These are phyloP conservation scores for Chaetodon trifasciatus DNA, from an alignment of 2,797 vertebrate species.

Conservation along the genomic window DNA sequence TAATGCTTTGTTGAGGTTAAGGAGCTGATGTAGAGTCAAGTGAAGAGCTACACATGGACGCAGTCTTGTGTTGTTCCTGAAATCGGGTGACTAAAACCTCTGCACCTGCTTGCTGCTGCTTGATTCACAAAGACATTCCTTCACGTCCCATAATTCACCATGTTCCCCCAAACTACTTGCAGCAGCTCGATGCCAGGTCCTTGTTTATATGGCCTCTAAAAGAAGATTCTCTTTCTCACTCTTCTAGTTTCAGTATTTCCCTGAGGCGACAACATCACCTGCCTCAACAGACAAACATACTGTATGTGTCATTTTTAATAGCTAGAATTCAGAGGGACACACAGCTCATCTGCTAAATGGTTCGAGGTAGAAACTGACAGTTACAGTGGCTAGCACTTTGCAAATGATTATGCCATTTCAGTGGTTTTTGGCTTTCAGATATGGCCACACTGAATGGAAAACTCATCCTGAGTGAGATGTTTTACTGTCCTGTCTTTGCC, in stretches of 20 bases:
- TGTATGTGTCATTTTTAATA: not conserved
- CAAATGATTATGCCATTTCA: too few species aligned
- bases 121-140: slow-evolving; percentile 28
- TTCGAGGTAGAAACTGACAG: not conserved
- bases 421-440: not conserved
- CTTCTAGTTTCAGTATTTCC: slow-evolving; percentile 33
- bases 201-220: not conserved
- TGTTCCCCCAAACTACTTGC: slow-evolving; percentile 1
- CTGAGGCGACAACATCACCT: slow-evolving; percentile 7
- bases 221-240: slow-evolving; percentile 28
- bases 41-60: not conserved
- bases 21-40: not conserved
- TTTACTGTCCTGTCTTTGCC: slow-evolving; percentile 7
- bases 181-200: not conserved
- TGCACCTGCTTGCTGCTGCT: slow-evolving; percentile 11
- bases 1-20: not conserved
- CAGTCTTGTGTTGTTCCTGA: not conserved
- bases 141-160: not conserved
- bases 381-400: not conserved
- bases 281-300: slow-evolving; percentile 21
- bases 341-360: not conserved
- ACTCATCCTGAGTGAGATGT: not conserved
- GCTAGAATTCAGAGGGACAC: slow-evolving; percentile 2
- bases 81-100: not conserved
- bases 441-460: not conserved